Conservation (phyloP, 2,888 invertebrate species). For the Rhingia rostrata region DNA sequence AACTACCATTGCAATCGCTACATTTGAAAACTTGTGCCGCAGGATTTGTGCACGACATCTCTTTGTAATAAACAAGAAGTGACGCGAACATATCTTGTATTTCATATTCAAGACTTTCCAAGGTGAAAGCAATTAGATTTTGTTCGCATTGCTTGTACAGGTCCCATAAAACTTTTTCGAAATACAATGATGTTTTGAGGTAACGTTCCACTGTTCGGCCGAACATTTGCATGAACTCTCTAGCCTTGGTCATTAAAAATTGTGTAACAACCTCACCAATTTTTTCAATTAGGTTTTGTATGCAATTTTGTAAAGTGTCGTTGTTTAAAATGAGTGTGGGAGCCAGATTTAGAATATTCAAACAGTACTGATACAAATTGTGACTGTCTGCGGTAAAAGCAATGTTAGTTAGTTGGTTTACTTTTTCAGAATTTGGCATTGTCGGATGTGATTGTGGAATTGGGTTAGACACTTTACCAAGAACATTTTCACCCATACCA, state of each 20-base stretch:
- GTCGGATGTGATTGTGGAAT: constrained; percentile 76
- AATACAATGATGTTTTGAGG: constrained; percentile 24
- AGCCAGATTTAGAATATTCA: neutral
- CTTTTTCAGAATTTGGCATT: constrained; percentile 20
- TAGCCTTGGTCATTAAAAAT: constrained; percentile 32
- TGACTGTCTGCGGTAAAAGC: constrained; percentile 27
- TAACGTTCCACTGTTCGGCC: neutral
- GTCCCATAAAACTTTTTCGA: constrained; percentile 50
- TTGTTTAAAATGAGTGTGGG: constrained; percentile 5
- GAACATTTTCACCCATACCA: constrained; percentile 77
- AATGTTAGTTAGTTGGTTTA: constrained; percentile 10
- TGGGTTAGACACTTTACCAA: constrained; percentile 77
- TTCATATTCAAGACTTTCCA: constrained; percentile 6
- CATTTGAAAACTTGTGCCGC: neutral
- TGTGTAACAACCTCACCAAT: constrained; percentile 1
- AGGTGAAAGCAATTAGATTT: neutral
- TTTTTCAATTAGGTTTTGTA: constrained; percentile 9
- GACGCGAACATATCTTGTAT: neutral
- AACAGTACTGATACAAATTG: constrained; percentile 17
- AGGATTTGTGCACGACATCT: constrained; percentile 13
- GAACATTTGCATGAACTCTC: constrained; percentile 18
- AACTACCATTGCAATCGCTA: constrained; percentile 31
- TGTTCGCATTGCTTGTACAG: constrained; percentile 21
- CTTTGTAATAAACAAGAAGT: constrained; percentile 14
- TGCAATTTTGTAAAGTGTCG: constrained; percentile 47